Base-by-base conservation (phyloP, 1,140 invertebrate species). In the Drosophila nannoptera region DNA sequence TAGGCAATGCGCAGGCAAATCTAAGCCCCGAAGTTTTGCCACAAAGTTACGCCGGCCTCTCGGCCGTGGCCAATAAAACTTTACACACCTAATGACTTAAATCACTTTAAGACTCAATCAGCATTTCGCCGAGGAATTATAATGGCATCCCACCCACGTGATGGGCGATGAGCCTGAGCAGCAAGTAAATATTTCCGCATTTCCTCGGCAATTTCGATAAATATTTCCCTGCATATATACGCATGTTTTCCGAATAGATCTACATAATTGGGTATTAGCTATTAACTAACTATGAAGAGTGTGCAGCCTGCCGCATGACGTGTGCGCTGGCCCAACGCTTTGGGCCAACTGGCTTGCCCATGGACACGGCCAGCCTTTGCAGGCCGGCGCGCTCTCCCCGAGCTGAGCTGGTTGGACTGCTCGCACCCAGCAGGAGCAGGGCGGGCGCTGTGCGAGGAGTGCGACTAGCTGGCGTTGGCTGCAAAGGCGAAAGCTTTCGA, bases 41-140 rank as follows among this genome's bases (percentile, higher is more conserved):
- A 32, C 56, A 69, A 73, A 71, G 43, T 54, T 67, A 9, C 22
- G 32, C 46, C 50, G 29, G 2, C 54, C 43, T 29, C 35, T 6
- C 16, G 36, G 43, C 55, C 49, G 63, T 61, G 62, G 45, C 50
- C 45, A 74, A 75, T 68, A 71, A 75, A 74, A 71, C 58, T 74
- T 77, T 74, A 56, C 54, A 65, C 45, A 58, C 38, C 68, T 71
- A 80, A 77, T 77, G 68, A 72, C 74, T 71, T 71, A 69, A 80
- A 71, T 68, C 60, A 77, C 68, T 80, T 80, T 75, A 77, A 77
- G 68, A 77, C 75, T 74, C 69, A 69, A 75, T 69, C 71, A 77
- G 61, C 74, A 71, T 69, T 64, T 70, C 40, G 36, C 38, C 12
- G 11, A 48, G 43, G 72, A 67, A 71, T 64, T 75, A 45, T 70